These are phyloP conservation scores for Brienomyrus longianalis DNA, from an alignment of 2,113 vertebrate species.

Conservation along the genomic window DNA sequence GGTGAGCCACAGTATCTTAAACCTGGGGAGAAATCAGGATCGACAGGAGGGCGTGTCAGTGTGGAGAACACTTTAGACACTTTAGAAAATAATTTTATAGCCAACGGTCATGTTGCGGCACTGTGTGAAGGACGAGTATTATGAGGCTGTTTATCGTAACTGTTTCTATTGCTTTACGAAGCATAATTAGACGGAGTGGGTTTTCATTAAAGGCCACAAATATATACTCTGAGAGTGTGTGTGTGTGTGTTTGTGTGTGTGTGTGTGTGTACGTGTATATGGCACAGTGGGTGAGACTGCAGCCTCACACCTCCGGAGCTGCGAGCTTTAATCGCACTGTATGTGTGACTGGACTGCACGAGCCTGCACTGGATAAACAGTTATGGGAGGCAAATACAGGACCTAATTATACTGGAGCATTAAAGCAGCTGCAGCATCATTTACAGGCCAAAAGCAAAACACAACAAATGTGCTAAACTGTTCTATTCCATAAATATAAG, in stretches of 20 bases:
- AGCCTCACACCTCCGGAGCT: not conserved
- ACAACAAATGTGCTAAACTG: not conserved
- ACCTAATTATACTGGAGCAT: not conserved
- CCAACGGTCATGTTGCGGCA: not conserved
- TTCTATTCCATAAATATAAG: not conserved
- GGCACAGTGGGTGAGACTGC: not conserved
- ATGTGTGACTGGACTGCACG: not conserved
- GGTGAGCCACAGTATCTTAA: slow-evolving; percentile 92
- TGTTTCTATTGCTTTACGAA: not conserved
- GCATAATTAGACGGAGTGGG: not conserved
- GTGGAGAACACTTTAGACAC: not conserved
- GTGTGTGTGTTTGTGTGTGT: not conserved
- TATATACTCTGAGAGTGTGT: not conserved
- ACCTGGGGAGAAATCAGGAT: slow-evolving; percentile 56
- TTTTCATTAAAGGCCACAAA: not conserved
- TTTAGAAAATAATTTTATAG: not conserved
- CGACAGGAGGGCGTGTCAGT: not conserved
- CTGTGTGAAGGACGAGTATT: not conserved
- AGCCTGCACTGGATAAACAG: not conserved
- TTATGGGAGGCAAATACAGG: not conserved
- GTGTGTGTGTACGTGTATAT: too few relatives aligned
- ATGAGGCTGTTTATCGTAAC: not conserved
- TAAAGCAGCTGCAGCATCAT: not conserved
- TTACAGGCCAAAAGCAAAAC: not conserved
- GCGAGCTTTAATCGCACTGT: not conserved